Conservation (phyloP, 1,140 invertebrate genomes). For the Diuraphis noxia region DNA sequence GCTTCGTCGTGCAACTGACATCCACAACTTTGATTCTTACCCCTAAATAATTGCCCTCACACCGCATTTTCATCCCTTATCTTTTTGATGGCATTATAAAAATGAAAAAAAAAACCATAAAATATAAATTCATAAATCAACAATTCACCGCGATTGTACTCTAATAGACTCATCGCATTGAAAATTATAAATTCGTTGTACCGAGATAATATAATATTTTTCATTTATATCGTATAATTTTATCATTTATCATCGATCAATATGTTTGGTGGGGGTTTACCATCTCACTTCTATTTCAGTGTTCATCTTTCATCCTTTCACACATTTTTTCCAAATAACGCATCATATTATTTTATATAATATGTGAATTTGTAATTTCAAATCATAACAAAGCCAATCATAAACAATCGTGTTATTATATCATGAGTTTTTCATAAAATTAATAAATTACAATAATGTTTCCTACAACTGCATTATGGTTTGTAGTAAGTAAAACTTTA, state of each 20-base stretch:
- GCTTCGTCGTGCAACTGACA: conserved; percentile 35
- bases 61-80: not conserved
- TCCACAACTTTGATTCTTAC: conserved; percentile 32
- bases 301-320: not conserved
- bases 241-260: not conserved
- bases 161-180: not conserved
- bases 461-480: not conserved
- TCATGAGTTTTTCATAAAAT: not conserved
- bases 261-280: not conserved
- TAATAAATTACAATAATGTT: not conserved
- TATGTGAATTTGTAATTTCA: not conserved
- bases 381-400: not conserved
- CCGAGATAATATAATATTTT: not conserved
- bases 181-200: not conserved
- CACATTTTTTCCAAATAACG: not conserved
- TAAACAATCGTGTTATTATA: not conserved
- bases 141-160: not conserved
- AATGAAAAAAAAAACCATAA: not conserved
- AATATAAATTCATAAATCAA: not conserved
- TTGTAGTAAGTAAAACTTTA: not conserved
- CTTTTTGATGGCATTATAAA: not conserved
- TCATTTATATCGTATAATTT: not conserved
- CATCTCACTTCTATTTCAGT: not conserved
- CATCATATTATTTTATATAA: not conserved
- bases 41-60: conserved; percentile 19